Percentiles rank a stretch among this genome's conserved stretches.
Evolutionary conservation across 1,140 invertebrate genomes (phyloP).

Genomic region (Drosophila cardini): DNA sequence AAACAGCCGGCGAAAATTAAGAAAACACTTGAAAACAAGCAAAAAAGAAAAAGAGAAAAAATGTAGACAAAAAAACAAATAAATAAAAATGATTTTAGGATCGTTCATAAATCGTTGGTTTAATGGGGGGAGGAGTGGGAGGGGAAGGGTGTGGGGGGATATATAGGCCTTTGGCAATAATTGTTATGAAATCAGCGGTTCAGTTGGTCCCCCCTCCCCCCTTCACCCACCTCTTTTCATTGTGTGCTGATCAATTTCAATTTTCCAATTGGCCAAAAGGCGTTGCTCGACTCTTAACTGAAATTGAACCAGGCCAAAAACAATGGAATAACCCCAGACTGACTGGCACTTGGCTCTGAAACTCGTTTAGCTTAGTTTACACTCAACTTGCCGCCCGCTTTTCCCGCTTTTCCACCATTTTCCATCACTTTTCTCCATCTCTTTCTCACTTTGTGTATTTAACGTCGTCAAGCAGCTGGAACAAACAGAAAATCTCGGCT

Average conservation of each 20-base stretch:
- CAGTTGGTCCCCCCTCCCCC: background rate
- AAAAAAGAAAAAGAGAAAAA: slow-evolving; percentile 9
- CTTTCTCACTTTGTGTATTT: slow-evolving; percentile 44
- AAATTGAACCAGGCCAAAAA: slow-evolving; percentile 68
- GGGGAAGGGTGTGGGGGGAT: background rate
- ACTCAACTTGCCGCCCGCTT: slow-evolving; percentile 24
- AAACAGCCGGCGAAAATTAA: slow-evolving; percentile 46
- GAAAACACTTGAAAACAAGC: slow-evolving; percentile 20
- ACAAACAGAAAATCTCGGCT: slow-evolving; percentile 59
- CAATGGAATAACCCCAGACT: slow-evolving; percentile 67
- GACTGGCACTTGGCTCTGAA: slow-evolving; percentile 67
- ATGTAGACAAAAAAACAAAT: slow-evolving; percentile 18
- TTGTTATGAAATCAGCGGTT: slow-evolving; percentile 71
- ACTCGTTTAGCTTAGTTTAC: slow-evolving; percentile 63
- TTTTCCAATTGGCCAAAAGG: slow-evolving; percentile 51
- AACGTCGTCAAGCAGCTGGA: slow-evolving; percentile 78
- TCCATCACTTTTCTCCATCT: background rate
- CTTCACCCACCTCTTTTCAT: background rate
- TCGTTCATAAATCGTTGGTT: slow-evolving; percentile 49
- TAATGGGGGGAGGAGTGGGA: slow-evolving; percentile 13
- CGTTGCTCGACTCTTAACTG: slow-evolving; percentile 45
- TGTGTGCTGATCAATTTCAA: slow-evolving; percentile 59
- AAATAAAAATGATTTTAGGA: slow-evolving; percentile 45
- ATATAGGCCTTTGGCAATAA: slow-evolving; percentile 69
- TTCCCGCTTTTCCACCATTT: background rate